Evolutionary conservation across 2,888 invertebrate genomes (phyloP), one percentile per base, ranked within the genome.

Genomic region (Euproctis similis): DNA sequence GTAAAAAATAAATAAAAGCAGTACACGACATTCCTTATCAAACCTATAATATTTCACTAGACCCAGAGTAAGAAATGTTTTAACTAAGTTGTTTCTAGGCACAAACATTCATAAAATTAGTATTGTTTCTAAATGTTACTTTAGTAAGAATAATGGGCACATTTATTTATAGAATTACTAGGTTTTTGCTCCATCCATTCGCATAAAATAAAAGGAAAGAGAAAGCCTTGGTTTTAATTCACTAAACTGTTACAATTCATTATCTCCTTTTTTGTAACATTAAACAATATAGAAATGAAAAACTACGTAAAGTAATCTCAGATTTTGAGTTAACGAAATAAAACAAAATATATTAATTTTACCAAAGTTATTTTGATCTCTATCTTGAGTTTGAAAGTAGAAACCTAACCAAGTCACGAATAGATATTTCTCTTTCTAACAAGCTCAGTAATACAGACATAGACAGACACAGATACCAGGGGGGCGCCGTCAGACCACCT

Each of bases 101-200:
- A 7, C 16, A 20, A 27, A 20, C 21, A 27, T 14, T 20, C 18
- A 16, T 24, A 46, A 45, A 46, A 44, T n/a, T n/a, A 46, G 28
- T 45, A 29, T 29, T 26, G 21, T 34, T 30, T 18, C 23, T 31
- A 45, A 46, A 39, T 45, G 36, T 25, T 30, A 24, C 36, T 39
- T 36, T 45, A 12, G 9, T 29, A 42, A 45, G 46, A 42, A 36
- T 42, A 46, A 46, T 46, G 17, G 33, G 10, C 34, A 34, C 46
- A 46, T 49, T 46, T 46, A 46, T 46, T 42, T 39, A 36, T 45
- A 36, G 46, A 20, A 33, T 39, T 34, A 43, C 32, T 26, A 42
- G 31, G 24, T 45, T 46, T 45, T 46, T 49, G 36, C 37, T 49
- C 31, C 13, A n/a, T n/a, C n/a, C n/a, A 27, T 21, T 13, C 31